Evolutionary conservation across 2,797 vertebrate species (phyloP).

Genomic region (Smutsia gigantea): DNA sequence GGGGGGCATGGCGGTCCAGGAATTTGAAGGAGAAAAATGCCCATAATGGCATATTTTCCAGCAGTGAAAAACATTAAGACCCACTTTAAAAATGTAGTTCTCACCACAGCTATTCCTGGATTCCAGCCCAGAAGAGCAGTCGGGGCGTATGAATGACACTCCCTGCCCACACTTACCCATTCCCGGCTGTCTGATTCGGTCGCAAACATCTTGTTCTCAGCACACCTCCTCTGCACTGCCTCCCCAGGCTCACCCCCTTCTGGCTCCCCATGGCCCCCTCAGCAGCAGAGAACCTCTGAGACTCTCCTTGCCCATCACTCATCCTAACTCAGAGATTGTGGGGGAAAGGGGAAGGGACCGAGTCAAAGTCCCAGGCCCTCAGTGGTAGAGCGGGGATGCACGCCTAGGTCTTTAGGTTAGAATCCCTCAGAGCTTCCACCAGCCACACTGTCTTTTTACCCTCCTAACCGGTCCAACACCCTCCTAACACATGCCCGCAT

Average conservation of each 20-base stretch:
- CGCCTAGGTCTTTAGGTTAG: background rate
- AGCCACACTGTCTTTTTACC: background rate
- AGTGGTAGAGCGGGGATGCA: background rate
- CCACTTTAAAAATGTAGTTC: conserved; percentile 80
- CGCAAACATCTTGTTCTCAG: background rate
- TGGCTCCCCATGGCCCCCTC: background rate
- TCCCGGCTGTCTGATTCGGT: conserved; percentile 28
- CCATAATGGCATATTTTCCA: conserved; percentile 83
- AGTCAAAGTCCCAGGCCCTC: background rate
- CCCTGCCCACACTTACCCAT: conserved; percentile 56
- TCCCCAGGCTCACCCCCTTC: background rate
- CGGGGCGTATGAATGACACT: conserved; percentile 67
- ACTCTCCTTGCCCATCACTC: background rate
- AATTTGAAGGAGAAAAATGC: conserved; percentile 73
- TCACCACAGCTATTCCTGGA: conserved; percentile 82
- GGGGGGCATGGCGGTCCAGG: conserved; percentile 62
- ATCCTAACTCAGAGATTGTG: background rate
- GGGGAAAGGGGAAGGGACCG: background rate
- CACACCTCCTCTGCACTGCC: background rate
- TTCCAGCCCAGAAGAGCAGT: conserved; percentile 74
- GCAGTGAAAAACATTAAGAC: conserved; percentile 82
- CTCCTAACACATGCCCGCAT: background rate
- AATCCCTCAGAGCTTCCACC: background rate
- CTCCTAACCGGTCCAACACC: background rate
- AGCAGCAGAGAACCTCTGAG: background rate